Base-by-base conservation (phyloP, 1,140 invertebrate genomes). In the Plutomurus gul region DNA sequence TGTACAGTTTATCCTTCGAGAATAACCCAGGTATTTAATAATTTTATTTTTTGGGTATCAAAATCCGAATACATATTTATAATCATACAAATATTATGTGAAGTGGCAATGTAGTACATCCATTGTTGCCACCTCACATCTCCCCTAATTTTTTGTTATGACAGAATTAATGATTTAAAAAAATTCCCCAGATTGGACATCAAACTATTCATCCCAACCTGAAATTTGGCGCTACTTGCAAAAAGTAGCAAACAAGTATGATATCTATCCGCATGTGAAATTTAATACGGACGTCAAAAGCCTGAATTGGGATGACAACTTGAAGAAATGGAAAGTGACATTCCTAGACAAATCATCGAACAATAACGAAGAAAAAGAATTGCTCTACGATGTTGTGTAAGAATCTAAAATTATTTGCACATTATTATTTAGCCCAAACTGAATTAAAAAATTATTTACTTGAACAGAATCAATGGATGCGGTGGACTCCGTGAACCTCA, bases 21-120 rank as follows among this genome's bases (percentile, higher is more conserved):
- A 72, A 16, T 1, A 82, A 82, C 25, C 78, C 81, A 56, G 30
- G 81, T 82, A 79, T 43, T n/a, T n/a, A n/a, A n/a, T n/a, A n/a
- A n/a, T n/a, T n/a, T n/a, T n/a, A n/a, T n/a, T n/a, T n/a, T n/a
- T n/a, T n/a, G n/a, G n/a, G n/a, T n/a, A n/a, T n/a, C n/a, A n/a
- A n/a, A n/a, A n/a, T n/a, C n/a, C n/a, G n/a, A 20, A 33, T 16
- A 36, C 33, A 25, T 1, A 6, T 37, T 13, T 20, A 10, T 43
- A 70, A 49, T n/a, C 8, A 75, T 47, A 46, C 25, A 16, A 6
- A 11, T 22, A 73, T 4, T 73, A 18, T 16, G 20, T 43, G 11
- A 4, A 8, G 40, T 16, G 8, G 11, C 20, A n/a, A 73, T 25
- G 56, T 27, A 8, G 40, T 43, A 51, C 43, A 78, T 27, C 13